Conservation (phyloP, 2,113 vertebrate species). For the Calidris pugnax region DNA sequence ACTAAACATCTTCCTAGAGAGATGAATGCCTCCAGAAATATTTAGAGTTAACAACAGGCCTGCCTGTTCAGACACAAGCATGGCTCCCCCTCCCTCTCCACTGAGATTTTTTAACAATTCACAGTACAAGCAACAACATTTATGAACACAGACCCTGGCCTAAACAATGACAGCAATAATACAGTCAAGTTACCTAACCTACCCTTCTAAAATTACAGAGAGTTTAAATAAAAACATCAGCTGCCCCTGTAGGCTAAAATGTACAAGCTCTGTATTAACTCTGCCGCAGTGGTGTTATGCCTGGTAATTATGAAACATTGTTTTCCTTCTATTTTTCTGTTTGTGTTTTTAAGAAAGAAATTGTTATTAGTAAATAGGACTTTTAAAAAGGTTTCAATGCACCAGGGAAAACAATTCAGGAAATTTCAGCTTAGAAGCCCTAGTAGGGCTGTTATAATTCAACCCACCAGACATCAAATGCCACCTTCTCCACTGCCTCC, state of each 20-base stretch:
- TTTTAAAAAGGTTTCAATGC: neutral
- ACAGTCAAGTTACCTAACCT: neutral
- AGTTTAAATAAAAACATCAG: neutral
- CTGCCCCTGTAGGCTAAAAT: neutral
- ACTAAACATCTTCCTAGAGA: neutral
- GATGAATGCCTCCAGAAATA: neutral
- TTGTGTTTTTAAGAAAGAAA: neutral
- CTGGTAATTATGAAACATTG: neutral
- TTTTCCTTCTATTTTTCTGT: neutral
- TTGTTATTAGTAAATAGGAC: neutral
- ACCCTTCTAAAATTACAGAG: neutral
- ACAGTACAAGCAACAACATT: neutral
- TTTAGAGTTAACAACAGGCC: neutral
- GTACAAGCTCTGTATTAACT: neutral
- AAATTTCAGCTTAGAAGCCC: neutral
- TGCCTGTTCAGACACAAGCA: neutral
- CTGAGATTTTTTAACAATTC: neutral
- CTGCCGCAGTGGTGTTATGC: fast-evolving
- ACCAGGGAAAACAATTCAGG: neutral
- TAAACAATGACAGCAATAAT: neutral
- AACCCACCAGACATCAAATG: neutral
- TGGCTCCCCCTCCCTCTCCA: neutral
- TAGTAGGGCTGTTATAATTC: neutral
- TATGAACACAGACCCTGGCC: neutral
- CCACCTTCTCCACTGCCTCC: neutral